A percentile compares a stretch with the other conserved stretches of the same genome.
Conservation (phyloP, 37 sponge, comb jelly and placozoan species). For the Aphrocallistes beatrix region DNA sequence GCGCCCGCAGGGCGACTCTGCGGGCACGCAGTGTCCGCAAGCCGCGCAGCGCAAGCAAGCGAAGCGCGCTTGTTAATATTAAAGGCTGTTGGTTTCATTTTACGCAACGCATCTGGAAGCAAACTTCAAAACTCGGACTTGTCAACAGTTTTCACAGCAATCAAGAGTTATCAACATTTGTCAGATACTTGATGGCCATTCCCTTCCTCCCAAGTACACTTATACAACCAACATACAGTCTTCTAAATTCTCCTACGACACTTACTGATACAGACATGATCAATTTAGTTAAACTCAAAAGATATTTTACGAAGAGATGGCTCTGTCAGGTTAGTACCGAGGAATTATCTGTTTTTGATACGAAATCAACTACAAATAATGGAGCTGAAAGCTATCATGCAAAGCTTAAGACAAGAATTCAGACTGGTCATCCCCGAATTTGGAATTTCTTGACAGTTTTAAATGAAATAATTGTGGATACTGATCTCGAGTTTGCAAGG, state of each 20-base stretch:
- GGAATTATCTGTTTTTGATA: not conserved
- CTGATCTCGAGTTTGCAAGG: not conserved
- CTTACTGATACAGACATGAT: not conserved
- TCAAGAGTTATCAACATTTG: not conserved
- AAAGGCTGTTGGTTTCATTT: not conserved
- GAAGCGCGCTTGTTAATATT: too few species aligned
- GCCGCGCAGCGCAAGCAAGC: too few species aligned
- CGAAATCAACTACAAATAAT: not conserved
- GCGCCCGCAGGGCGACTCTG: too few species aligned
- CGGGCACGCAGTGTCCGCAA: too few species aligned
- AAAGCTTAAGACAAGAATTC: not conserved
- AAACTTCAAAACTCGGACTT: not conserved
- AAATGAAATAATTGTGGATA: not conserved
- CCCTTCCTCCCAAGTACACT: not conserved
- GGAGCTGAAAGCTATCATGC: not conserved
- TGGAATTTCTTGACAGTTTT: not conserved
- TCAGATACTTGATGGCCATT: not conserved
- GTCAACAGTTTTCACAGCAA: not conserved
- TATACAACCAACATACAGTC: not conserved
- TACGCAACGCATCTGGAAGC: not conserved
- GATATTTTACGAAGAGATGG: not conserved
- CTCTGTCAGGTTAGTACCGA: not conserved
- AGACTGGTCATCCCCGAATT: not conserved
- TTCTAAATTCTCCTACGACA: not conserved
- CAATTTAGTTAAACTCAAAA: not conserved